phyloP scores from a whole-genome alignment of 2,888 invertebrate genomes.

The Drosophila borealis region DNA sequence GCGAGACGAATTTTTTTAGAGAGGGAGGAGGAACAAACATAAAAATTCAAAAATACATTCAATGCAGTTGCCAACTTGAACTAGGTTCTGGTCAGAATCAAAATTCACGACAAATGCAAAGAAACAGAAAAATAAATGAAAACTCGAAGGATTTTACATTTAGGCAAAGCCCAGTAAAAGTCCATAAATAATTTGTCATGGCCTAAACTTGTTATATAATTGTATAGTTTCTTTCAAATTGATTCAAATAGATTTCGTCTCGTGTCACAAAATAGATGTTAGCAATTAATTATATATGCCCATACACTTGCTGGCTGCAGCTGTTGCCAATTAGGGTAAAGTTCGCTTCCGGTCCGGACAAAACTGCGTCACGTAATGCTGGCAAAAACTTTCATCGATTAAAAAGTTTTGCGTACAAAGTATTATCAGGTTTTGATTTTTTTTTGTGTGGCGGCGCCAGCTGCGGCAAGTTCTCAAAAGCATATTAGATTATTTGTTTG shows the following conservation, averaged over 20 bases:
- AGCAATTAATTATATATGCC: constrained; percentile 58
- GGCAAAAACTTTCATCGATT: constrained; percentile 75
- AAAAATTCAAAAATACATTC: too few relatives aligned
- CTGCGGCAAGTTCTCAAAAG: constrained; percentile 54
- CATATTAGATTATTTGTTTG: constrained; percentile 69
- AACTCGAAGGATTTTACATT: too few relatives aligned
- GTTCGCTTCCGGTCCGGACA: constrained; percentile 31
- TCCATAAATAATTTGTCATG: too few relatives aligned
- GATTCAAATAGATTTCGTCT: constrained; percentile 20
- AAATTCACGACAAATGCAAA: too few relatives aligned
- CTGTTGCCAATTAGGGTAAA: constrained; percentile 69
- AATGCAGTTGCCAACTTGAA: too few relatives aligned
- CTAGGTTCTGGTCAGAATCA: too few relatives aligned
- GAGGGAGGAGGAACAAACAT: too few relatives aligned
- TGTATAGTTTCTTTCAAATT: too few relatives aligned
- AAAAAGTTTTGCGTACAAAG: constrained; percentile 64
- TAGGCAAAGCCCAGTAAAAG: too few relatives aligned
- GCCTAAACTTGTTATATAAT: too few relatives aligned
- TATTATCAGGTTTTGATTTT: constrained; percentile 67
- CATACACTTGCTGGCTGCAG: constrained; percentile 25
- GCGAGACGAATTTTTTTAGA: too few relatives aligned
- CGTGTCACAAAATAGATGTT: constrained; percentile 25
- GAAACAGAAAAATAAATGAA: too few relatives aligned
- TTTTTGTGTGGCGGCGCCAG: constrained; percentile 46
- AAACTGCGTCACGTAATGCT: constrained; percentile 57